Evolutionary conservation across 2,888 invertebrate species (phyloP), one percentile per base, ranked within the genome.

Genomic region (Kuschelorhynchus macadamiae): DNA sequence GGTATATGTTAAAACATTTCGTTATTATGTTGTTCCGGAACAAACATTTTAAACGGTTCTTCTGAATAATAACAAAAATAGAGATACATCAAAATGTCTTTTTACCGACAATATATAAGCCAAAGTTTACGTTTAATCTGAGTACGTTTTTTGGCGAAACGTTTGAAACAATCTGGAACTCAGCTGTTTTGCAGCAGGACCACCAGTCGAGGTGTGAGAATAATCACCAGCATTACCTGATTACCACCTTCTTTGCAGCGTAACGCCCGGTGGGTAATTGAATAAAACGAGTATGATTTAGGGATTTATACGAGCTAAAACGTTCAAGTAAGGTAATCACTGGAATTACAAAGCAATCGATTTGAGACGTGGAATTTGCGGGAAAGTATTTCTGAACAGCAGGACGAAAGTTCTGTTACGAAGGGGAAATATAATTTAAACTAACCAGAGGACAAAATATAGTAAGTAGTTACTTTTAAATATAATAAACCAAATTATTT

Each of bases 131-230:
- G n/a, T n/a, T n/a, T n/a, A n/a, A n/a, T n/a, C n/a, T n/a, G n/a
- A n/a, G n/a, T n/a, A n/a, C n/a, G n/a, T n/a, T n/a, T n/a, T n/a
- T 30, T 30, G 30, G 9, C 9, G 30, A 30, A 30, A 9, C 30
- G 9, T 30, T 30, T 30, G 30, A 12, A 39, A 39, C 4, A 17
- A 50, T 56, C 36, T 9, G 25, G 56, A 57, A 44, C 46, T 12
- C 12, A 9, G 33, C 30, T 5, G 16, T 41, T 55, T 57, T 33
- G 20, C 44, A 56, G 12, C 44, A 42, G 14, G 56, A 57, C 56
- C 56, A 56, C 56, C 56, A 30, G 32, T 56, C 42, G 56, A 56
- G 56, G 56, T 56, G 56, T 56, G 56, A 56, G 56, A 56, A 56
- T 55, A 55, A 55, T 55, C 42, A 39, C 55, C 30, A 12, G 41